Evolutionary conservation across 2,113 vertebrate genomes (phyloP), one percentile per base, ranked within the genome.

Genomic region (Zapornia atra): DNA sequence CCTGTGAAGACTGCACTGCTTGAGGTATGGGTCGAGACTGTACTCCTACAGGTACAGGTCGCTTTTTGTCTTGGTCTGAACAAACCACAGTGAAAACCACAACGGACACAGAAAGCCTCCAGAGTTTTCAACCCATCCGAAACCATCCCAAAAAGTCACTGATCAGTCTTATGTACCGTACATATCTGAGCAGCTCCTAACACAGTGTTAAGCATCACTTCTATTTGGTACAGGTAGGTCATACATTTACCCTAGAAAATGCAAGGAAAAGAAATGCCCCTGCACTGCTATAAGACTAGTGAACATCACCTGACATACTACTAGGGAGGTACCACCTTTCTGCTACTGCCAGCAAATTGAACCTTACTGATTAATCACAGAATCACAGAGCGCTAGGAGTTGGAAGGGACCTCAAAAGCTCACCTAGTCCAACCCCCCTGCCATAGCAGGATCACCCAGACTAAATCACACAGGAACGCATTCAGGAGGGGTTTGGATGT

Each of bases 91-190:
- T 33, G 46, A 70, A 53, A 93, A 77, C 2, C 6, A 64, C 24
- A 33, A 44, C 0, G 3, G 16, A 24, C 4, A 40, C 7, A 56
- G 6, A 46, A 68, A 72, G 11, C 20, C 40, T 36, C 14, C 6
- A 14, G 31, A 14, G 26, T n/a, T 73, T 69, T 64, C 61, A 72
- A 68, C 26, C 21, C 24, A 71, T 9, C 33, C 44, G 12, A 81
- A 93, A 46, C 6, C 14, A 57, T 8, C 26, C 33, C 70, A 71
- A 51, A 34, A 46, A 26, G 11, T 65, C 68, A 26, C 24, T 61
- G 3, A 26, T 6, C 25, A 28, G 25, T 15, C 20, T 38, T 11
- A 56, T 14, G 56, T 2, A 17, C 3, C 0, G 0, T 12, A 28
- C 28, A 29, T 56, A 9, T 21, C 26, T 16, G 42, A 46, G 48